phyloP scores from a whole-genome alignment of 2,797 vertebrate species.

The Podarcis lilfordi region DNA sequence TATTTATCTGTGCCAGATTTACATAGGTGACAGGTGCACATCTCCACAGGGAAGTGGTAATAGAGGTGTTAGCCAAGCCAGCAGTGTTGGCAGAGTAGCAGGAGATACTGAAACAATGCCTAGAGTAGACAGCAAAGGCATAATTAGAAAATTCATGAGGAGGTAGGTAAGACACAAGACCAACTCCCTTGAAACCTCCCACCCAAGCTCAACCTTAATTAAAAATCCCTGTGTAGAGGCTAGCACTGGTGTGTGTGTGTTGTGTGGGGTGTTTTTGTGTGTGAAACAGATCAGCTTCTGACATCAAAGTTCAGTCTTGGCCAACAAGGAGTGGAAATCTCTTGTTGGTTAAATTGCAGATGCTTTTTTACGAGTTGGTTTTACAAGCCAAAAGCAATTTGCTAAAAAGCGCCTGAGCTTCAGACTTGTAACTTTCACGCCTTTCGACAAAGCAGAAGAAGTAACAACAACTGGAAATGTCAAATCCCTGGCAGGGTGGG shows the following conservation, averaged over 20 bases:
- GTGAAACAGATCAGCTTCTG: background rate
- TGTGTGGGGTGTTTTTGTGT: too few species aligned
- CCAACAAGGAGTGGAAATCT: background rate
- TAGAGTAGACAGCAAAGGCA: background rate
- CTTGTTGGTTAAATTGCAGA: background rate
- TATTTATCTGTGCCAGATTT: background rate
- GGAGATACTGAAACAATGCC: background rate
- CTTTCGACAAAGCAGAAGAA: constrained; percentile 14
- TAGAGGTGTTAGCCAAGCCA: background rate
- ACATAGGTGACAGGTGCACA: background rate
- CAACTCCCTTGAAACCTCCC: background rate
- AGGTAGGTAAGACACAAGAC: background rate
- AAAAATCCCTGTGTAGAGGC: background rate
- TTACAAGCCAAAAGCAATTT: constrained; percentile 26
- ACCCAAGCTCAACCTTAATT: background rate
- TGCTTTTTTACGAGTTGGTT: background rate
- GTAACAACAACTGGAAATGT: constrained; percentile 19
- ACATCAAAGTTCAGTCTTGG: background rate
- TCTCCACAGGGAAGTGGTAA: background rate
- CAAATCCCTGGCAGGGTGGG: constrained; percentile 18
- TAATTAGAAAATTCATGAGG: background rate
- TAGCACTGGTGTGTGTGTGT: background rate
- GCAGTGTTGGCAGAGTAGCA: background rate
- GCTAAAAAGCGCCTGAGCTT: constrained; percentile 34
- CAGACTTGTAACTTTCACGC: constrained; percentile 21